These are phyloP conservation scores for Perca flavescens DNA, from an alignment of 2,113 vertebrate species.

Conservation along the genomic window DNA sequence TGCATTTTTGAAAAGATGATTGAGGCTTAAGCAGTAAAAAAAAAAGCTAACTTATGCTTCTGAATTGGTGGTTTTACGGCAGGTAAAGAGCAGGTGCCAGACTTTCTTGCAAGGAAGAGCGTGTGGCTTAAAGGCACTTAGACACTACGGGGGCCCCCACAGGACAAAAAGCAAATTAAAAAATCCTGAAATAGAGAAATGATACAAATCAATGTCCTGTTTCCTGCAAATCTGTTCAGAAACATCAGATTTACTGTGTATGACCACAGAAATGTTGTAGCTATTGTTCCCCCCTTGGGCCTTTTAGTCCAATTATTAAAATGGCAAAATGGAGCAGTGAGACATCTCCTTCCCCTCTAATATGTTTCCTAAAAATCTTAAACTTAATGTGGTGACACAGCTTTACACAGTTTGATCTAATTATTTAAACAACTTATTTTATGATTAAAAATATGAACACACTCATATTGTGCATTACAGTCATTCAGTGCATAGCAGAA, in stretches of 20 bases:
- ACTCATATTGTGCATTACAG: slow-evolving; percentile 16
- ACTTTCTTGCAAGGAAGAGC: not conserved
- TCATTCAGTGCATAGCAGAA: slow-evolving; percentile 6
- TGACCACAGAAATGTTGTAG: slow-evolving; percentile 9
- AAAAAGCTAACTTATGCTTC: not conserved
- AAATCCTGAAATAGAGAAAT: slow-evolving; percentile 15
- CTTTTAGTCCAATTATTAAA: slow-evolving; percentile 25
- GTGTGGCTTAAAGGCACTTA: not conserved
- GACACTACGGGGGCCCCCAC: not conserved
- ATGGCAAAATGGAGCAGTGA: slow-evolving; percentile 3
- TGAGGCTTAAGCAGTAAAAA: not conserved
- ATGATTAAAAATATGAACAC: not conserved
- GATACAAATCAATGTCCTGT: not conserved
- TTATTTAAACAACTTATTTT: not conserved
- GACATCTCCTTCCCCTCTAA: not conserved
- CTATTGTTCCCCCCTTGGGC: slow-evolving; percentile 5
- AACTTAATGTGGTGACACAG: not conserved
- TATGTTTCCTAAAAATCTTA: slow-evolving; percentile 6
- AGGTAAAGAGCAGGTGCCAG: not conserved
- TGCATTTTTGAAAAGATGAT: not conserved
- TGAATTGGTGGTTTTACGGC: not conserved
- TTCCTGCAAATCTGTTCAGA: slow-evolving; percentile 27
- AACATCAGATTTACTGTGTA: slow-evolving; percentile 24
- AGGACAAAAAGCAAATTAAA: slow-evolving; percentile 15
- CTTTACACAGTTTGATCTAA: not conserved